phyloP scores from a whole-genome alignment of 2,797 vertebrate genomes.

The Rhinichthys osculus region DNA sequence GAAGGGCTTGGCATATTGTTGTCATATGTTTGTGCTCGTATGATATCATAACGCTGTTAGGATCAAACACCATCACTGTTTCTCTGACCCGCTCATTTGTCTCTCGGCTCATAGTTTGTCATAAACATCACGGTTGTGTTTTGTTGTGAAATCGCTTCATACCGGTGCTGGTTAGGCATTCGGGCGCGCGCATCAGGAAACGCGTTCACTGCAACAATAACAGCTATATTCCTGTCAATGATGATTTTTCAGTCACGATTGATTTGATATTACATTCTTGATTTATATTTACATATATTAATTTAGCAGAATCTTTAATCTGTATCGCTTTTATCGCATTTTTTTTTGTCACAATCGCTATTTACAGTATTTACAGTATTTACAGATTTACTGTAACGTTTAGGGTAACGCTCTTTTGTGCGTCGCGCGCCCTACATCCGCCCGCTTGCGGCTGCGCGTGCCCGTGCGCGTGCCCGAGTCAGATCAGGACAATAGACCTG shows the following conservation, averaged over 20 bases:
- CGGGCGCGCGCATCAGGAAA: background rate
- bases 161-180: background rate
- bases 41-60: background rate
- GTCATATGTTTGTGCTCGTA: background rate
- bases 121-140: background rate
- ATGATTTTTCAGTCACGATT: background rate
- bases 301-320: background rate
- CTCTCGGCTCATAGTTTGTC: background rate
- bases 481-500: conserved; percentile 24
- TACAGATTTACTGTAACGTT: background rate
- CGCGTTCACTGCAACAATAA: conserved; percentile 17
- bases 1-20: background rate
- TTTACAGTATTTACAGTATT: background rate
- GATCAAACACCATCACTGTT: background rate
- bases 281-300: background rate
- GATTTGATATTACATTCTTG: too few relatives aligned
- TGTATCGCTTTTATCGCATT: background rate
- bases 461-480: background rate
- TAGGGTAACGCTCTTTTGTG: conserved; percentile 18
- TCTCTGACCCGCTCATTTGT: background rate
- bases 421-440: background rate
- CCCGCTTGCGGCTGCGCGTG: conserved; percentile 3
- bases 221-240: background rate
- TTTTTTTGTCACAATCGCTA: background rate
- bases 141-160: background rate